These are phyloP conservation scores for Microchrysa polita DNA, from an alignment of 2,888 invertebrate genomes.

Conservation along the genomic window DNA sequence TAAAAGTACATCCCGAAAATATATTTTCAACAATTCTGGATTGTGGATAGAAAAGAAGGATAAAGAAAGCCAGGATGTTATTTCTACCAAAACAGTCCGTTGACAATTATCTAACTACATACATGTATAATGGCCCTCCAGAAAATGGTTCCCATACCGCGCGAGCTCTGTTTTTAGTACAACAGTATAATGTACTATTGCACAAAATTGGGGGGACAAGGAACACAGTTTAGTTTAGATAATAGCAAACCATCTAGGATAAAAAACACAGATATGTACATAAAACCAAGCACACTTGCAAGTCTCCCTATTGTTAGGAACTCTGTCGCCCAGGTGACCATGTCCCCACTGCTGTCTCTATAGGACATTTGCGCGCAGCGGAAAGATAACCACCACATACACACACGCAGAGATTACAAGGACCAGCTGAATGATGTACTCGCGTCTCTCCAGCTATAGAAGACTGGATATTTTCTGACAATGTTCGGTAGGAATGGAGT, in stretches of 20 bases:
- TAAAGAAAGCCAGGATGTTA: too few species aligned
- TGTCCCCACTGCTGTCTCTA: not conserved
- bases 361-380: not conserved
- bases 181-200: too few species aligned
- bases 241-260: not conserved
- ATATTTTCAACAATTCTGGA: too few species aligned
- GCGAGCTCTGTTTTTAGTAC: too few species aligned
- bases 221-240: not conserved
- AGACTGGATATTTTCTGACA: not conserved
- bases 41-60: too few species aligned
- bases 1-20: too few species aligned
- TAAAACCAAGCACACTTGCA: not conserved
- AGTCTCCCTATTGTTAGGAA: constrained; percentile 12
- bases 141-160: too few species aligned
- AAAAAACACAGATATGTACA: not conserved
- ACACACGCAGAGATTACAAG: not conserved
- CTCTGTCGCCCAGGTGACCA: constrained; percentile 1
- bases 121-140: too few species aligned
- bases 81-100: too few species aligned
- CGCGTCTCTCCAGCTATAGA: not conserved
- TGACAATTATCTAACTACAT: too few species aligned
- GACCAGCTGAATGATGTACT: not conserved
- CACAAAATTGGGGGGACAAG: not conserved
- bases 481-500: not conserved
- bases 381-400: not conserved